phyloP scores from a whole-genome alignment of 2,888 invertebrate species.

The Trimorus sp. region DNA sequence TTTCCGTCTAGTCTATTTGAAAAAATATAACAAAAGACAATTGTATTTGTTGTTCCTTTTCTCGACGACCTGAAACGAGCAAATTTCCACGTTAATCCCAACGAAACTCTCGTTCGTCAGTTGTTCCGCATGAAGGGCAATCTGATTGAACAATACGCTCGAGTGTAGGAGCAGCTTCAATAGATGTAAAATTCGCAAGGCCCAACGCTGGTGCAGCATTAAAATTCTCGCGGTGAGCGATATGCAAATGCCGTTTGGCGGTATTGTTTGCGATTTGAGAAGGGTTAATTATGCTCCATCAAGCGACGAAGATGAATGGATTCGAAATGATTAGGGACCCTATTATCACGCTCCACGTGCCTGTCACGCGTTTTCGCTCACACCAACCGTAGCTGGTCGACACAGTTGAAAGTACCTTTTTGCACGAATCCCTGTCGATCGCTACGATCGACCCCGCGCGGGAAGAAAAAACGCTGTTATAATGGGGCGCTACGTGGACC shows the following conservation, averaged over 20 bases:
- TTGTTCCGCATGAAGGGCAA: no score
- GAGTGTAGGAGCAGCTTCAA: not conserved
- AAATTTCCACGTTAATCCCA: no score
- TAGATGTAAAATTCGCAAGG: not conserved
- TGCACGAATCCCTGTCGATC: slow-evolving; percentile 30
- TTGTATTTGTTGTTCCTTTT: no score
- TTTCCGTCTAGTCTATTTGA: no score
- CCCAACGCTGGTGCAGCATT: no score
- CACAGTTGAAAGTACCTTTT: slow-evolving; percentile 48
- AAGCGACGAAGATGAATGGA: slow-evolving; percentile 48
- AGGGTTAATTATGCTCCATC: slow-evolving; percentile 55
- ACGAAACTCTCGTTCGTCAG: no score
- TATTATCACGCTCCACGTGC: slow-evolving; percentile 59
- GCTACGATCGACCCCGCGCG: no score
- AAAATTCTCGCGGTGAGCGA: no score
- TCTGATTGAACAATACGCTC: no score
- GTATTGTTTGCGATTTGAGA: slow-evolving; percentile 48
- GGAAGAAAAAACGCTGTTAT: slow-evolving; percentile 33
- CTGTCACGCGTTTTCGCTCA: slow-evolving; percentile 56
- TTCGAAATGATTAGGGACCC: slow-evolving; percentile 48
- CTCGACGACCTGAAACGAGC: no score
- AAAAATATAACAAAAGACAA: no score
- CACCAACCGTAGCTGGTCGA: slow-evolving; percentile 49
- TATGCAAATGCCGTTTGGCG: no score
- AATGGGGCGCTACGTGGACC: slow-evolving; percentile 51